Conservation (phyloP, 2,888 invertebrate species). For the Melinopterus prodromus region DNA sequence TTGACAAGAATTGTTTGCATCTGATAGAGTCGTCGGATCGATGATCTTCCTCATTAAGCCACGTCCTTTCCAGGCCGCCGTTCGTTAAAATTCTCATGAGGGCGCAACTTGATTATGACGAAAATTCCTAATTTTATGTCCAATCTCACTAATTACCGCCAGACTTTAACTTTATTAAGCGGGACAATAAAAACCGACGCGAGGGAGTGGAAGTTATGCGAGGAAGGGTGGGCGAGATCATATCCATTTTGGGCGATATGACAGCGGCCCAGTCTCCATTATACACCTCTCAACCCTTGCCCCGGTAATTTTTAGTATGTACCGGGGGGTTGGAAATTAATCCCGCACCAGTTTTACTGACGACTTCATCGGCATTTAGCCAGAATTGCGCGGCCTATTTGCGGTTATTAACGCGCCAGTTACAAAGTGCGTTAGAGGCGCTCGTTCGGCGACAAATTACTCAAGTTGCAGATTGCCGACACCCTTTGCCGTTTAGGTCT, state of each 20-base stretch:
- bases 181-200: slow-evolving; percentile 23
- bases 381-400: slow-evolving; percentile 20
- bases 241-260: slow-evolving; percentile 12
- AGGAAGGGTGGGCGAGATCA: slow-evolving; percentile 5
- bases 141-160: slow-evolving; percentile 34
- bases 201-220: slow-evolving; percentile 10
- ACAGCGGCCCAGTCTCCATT: not conserved
- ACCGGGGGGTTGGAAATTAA: slow-evolving; percentile 9
- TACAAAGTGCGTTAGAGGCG: not conserved
- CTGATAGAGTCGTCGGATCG: not conserved
- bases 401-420: slow-evolving; percentile 22
- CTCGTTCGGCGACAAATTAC: not conserved
- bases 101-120: slow-evolving; percentile 5
- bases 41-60: not conserved
- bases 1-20: not conserved
- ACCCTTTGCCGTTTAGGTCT: not conserved
- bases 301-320: not conserved
- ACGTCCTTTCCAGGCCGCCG: not conserved
- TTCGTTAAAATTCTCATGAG: slow-evolving; percentile 18
- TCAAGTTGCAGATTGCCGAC: slow-evolving; percentile 4
- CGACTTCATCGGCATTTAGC: slow-evolving; percentile 17
- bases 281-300: slow-evolving; percentile 4
- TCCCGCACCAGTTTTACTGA: slow-evolving; percentile 12
- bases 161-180: slow-evolving; percentile 23
- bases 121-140: slow-evolving; percentile 33